phyloP scores from a whole-genome alignment of 2,113 vertebrate species.

The Dinomys branickii region DNA sequence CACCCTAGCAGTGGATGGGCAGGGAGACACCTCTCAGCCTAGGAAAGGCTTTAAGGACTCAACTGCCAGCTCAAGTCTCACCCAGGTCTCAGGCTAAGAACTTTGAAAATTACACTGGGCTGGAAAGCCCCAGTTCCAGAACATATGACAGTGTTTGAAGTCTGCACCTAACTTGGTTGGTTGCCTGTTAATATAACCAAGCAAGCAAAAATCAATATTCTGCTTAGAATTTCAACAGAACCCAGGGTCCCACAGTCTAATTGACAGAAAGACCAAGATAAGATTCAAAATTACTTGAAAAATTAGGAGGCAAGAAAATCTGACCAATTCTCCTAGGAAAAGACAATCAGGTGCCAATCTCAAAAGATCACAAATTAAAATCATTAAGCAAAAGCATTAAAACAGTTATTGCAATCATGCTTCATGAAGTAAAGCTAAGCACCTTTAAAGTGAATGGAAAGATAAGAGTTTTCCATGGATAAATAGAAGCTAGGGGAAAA shows the following conservation, averaged over 20 bases:
- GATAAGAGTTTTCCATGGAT: neutral
- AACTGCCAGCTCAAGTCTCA: neutral
- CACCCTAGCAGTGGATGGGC: neutral
- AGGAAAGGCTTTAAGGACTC: neutral
- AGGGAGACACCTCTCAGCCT: neutral
- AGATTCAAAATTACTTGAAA: neutral
- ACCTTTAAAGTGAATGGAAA: neutral
- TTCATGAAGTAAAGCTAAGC: neutral
- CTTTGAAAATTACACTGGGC: neutral
- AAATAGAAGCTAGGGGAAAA: neutral
- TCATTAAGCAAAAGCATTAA: neutral
- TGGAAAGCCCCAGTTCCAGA: neutral
- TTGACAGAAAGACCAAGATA: neutral
- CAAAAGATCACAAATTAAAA: neutral
- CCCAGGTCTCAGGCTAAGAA: neutral
- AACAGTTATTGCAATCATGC: neutral
- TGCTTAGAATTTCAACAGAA: neutral
- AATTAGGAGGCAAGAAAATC: conserved; percentile 31
- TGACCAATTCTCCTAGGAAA: neutral
- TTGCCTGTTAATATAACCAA: neutral
- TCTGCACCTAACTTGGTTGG: neutral
- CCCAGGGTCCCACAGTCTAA: neutral
- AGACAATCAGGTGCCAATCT: neutral
- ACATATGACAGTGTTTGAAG: neutral
- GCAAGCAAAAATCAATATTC: neutral